Base-by-base conservation (phyloP, 2,113 vertebrate species). In the Ctenomys sociabilis region DNA sequence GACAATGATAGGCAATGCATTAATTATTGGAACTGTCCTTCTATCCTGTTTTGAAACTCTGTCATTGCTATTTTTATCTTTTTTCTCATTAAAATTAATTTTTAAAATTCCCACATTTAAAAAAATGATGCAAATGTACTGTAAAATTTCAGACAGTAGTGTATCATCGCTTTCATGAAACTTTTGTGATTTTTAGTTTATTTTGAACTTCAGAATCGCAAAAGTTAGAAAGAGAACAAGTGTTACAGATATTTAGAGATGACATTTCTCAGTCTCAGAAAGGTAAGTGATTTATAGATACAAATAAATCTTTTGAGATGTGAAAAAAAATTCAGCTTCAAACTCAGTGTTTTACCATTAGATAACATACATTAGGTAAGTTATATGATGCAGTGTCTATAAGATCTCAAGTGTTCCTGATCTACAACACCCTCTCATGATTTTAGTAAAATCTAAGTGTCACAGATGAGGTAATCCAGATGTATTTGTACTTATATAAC, bases 391-490 rank as follows among this genome's bases (percentile, higher is more conserved):
- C 12, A 81, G 45, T 49, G 12, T 21, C 68, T 66, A 13, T 85
- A n/a, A 24, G 6, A 83, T 87, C 26, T 87, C 77, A 72, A 37
- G 6, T 85, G 64, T 85, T 80, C 30, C 16, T 68, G 45, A 54
- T 83, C 35, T 82, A 75, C 72, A 54, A 89, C 17, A 68, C 37
- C 12, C 13, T 9, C 22, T 40, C 72, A 61, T 45, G 22, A 80
- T 80, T 73, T 93, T 66, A 84, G 61, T 78, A 91, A 90, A 63
- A 85, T 14, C 45, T 17, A 95, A 88, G 90, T 61, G 5, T 43
- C 22, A 95, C 57, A 92, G 22, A 7, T 73, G 10, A 78, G 1
- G 45, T 85, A 81, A 90, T 57, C 94, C 43, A 93, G 70, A 28
- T 49, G 75, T 73, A 70, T 3, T 54, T 89, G 1, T 59, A 93